A percentile compares a stretch with the other conserved stretches of the same genome.
Evolutionary conservation across 2,888 invertebrate species (phyloP).

Genomic region (Hypomecis atomaria): DNA sequence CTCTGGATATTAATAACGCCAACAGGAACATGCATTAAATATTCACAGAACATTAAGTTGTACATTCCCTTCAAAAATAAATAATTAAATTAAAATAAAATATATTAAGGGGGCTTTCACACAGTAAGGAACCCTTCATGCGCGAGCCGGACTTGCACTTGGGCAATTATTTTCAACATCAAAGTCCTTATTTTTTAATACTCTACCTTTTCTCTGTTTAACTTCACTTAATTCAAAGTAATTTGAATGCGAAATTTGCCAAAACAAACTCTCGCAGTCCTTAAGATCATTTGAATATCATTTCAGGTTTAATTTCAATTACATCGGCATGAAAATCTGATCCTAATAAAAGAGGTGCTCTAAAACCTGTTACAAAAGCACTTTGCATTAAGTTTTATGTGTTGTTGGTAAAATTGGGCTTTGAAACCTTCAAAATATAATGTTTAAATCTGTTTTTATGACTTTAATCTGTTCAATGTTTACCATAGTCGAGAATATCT

Average conservation of each 20-base stretch:
- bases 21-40: too few species aligned
- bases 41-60: too few species aligned
- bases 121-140: too few species aligned
- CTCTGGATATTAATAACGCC: too few species aligned
- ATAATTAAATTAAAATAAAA: too few species aligned
- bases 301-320: conserved; percentile 10
- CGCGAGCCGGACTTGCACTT: too few species aligned
- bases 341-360: conserved; percentile 10
- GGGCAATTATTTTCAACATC: too few species aligned
- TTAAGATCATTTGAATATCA: conserved; percentile 1
- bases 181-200: background rate
- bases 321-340: conserved; percentile 5
- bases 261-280: conserved; percentile 1
- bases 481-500: conserved; percentile 3
- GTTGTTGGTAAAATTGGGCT: conserved; percentile 17
- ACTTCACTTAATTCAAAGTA: background rate
- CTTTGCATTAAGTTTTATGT: conserved; percentile 12
- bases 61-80: too few species aligned
- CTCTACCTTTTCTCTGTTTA: too few species aligned
- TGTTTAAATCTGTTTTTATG: conserved; percentile 10
- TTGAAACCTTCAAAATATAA: background rate
- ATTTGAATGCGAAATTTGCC: background rate
- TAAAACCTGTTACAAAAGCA: conserved; percentile 14
- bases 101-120: too few species aligned
- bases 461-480: conserved; percentile 9